Evolutionary conservation across 2,113 vertebrate species (phyloP), one percentile per base, ranked within the genome.

Genomic region (Cephalopterus ornatus): DNA sequence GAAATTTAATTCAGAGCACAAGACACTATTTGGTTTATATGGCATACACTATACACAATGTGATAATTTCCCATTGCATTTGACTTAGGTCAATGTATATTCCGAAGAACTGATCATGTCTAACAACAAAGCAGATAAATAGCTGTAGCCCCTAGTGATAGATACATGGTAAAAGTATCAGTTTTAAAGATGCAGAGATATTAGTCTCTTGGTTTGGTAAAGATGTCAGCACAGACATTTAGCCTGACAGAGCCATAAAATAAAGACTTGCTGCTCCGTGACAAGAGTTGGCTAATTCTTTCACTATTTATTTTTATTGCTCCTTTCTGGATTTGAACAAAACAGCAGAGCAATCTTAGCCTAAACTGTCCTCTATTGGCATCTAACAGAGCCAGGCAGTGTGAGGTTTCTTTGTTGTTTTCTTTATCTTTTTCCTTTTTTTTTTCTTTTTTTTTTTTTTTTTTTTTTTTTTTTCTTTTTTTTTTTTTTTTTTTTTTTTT

Each of bases 231-330:
- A 37, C 63, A 78, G 68, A 82, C 63, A 91, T 94, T 84, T 32
- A 87, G 42, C 33, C 59, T 71, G 46, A 93, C 70, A 90, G 9
- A 53, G 52, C 11, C 55, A 74, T 88, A 91, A 94, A 87, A 85
- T 52, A 74, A 85, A 75, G 68, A 70, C 90, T 75, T 93, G 62
- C 33, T 95, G 32, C 81, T 89, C 84, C 14, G 2, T 68, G 44
- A 91, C 68, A 75, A 92, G 28, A 41, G 59, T 82, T 89, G 71
- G 41, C 41, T 20, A 7, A 35, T 17, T 56, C 50, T 85, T 85
- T 81, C 78, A 73, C 47, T 92, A 58, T 84, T 90, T 92, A 72
- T 89, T 95, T 97, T 92, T 95, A 90, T 88, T 87, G 66, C 85
- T 91, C 53, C 58, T 73, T 93, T 95, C 73, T 94, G 61, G 46